These are phyloP conservation scores for Sebastes itinus DNA, from an alignment of 2,797 vertebrate genomes.

Conservation along the genomic window DNA sequence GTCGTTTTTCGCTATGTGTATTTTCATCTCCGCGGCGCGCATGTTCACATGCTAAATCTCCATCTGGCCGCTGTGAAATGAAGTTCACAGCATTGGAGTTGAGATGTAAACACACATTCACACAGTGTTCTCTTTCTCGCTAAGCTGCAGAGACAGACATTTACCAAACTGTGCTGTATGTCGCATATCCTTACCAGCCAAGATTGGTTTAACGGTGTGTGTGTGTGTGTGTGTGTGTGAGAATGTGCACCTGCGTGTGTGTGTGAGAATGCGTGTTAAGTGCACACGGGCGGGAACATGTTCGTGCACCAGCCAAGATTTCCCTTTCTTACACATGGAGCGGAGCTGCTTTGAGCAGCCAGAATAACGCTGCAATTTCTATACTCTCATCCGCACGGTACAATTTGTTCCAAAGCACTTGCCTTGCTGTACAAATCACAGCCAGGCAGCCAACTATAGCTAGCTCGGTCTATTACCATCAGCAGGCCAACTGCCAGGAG, in stretches of 20 bases:
- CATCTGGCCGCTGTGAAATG: slow-evolving; percentile 79
- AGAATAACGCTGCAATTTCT: slow-evolving; percentile 69
- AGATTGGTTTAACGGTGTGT: slow-evolving; percentile 64
- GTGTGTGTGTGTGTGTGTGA: slow-evolving; percentile 42
- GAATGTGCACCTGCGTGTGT: slow-evolving; percentile 3
- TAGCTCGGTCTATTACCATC: slow-evolving; percentile 67
- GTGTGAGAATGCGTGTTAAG: slow-evolving; percentile 42
- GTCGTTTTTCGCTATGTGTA: slow-evolving; percentile 61
- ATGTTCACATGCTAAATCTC: slow-evolving; percentile 77
- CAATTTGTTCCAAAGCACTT: slow-evolving; percentile 76
- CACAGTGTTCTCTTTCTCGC: slow-evolving; percentile 77
- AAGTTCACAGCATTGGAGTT: slow-evolving; percentile 78
- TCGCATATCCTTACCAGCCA: slow-evolving; percentile 76
- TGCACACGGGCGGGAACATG: slow-evolving; percentile 38
- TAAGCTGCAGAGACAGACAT: slow-evolving; percentile 79
- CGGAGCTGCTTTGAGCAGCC: slow-evolving; percentile 57
- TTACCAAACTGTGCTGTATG: slow-evolving; percentile 79
- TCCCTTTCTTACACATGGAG: slow-evolving; percentile 61
- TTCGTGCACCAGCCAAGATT: slow-evolving; percentile 62
- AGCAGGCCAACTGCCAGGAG: slow-evolving; percentile 68
- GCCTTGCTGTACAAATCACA: slow-evolving; percentile 70
- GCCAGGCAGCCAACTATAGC: slow-evolving; percentile 70
- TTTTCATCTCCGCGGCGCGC: slow-evolving; percentile 66
- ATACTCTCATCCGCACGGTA: slow-evolving; percentile 63
- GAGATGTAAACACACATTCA: slow-evolving; percentile 82